These are phyloP conservation scores for human (Homo sapiens) DNA, from an alignment of 2,113 vertebrate species.

Conservation along the genomic window DNA sequence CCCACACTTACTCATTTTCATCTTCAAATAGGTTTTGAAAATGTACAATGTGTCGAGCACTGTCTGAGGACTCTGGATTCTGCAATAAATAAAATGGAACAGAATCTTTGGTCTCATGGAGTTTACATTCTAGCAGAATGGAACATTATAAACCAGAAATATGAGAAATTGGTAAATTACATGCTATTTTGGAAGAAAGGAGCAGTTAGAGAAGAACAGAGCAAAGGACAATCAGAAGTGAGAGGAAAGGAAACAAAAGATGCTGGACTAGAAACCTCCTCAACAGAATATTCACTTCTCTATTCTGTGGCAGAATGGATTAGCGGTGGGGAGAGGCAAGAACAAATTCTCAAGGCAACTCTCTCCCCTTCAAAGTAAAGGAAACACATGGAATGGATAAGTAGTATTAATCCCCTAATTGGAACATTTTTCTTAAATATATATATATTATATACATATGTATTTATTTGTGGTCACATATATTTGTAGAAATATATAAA, in stretches of 20 bases:
- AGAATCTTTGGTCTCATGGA: background rate
- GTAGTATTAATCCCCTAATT: background rate
- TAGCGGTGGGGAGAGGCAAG: background rate
- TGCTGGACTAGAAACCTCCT: background rate
- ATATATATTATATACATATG: background rate
- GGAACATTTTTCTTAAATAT: background rate
- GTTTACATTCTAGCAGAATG: background rate
- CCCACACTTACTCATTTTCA: background rate
- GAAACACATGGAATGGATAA: background rate
- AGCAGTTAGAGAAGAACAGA: background rate
- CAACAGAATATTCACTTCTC: background rate
- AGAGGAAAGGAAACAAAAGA: background rate
- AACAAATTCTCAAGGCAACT: background rate
- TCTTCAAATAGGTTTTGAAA: background rate
- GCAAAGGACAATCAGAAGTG: background rate
- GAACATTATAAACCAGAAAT: background rate
- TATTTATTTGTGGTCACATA: background rate
- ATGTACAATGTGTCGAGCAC: background rate
- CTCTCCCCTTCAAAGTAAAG: background rate
- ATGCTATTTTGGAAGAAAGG: background rate
- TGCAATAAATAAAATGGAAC: background rate
- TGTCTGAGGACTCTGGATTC: background rate
- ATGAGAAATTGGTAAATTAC: background rate
- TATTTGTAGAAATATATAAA: background rate
- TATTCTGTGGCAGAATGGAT: background rate